phyloP scores from a whole-genome alignment of 2,888 invertebrate genomes.

The Chrysotoxum bicinctum region DNA sequence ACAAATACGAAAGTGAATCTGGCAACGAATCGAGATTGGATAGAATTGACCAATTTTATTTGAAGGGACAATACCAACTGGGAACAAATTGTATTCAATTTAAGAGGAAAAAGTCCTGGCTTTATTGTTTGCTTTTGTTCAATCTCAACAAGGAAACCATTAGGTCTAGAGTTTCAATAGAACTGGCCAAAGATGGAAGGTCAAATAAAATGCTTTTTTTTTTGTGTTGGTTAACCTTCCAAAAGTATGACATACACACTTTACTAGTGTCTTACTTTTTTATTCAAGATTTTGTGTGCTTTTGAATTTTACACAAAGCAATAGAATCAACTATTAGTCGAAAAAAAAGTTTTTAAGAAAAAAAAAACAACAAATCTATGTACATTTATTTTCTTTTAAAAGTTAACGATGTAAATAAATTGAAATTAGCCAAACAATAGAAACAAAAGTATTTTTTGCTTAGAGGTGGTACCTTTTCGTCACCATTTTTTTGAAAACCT shows the following conservation, averaged over 20 bases:
- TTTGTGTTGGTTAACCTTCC: background rate
- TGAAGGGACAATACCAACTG: slow-evolving; percentile 19
- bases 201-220: slow-evolving; percentile 19
- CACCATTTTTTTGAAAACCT: no score
- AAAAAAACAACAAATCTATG: background rate
- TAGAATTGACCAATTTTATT: slow-evolving; percentile 59
- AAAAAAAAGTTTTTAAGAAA: background rate
- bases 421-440: no score
- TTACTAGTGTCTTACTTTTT: background rate
- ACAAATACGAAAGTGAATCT: background rate
- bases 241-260: background rate
- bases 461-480: no score
- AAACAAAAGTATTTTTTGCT: no score
- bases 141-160: slow-evolving; percentile 15
- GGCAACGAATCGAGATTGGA: slow-evolving; percentile 18
- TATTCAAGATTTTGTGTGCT: background rate
- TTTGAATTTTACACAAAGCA: background rate
- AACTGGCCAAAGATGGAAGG: background rate
- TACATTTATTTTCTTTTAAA: no score
- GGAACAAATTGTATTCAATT: slow-evolving; percentile 42
- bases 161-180: background rate
- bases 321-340: background rate
- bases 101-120: background rate
- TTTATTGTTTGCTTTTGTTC: slow-evolving; percentile 37
- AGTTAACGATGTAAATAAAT: no score